Base-by-base conservation (phyloP, 1,140 invertebrate species). In the Bombus soroeensis region DNA sequence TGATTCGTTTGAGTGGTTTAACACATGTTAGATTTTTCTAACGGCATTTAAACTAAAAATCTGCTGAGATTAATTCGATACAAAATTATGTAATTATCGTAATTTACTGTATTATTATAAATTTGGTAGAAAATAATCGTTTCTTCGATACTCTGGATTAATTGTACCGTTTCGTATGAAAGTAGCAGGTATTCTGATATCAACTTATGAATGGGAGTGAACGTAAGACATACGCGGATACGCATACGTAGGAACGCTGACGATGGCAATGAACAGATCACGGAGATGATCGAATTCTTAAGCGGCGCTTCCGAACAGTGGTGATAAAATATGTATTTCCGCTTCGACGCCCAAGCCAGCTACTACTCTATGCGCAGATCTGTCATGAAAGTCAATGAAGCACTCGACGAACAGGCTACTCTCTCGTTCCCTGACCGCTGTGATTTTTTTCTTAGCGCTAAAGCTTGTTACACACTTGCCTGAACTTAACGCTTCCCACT, bases 311-410 rank as follows among this genome's bases (percentile, higher is more conserved):
- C 68, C 83, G 77, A 80, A 72, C 53, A 64, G n/a, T 53, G 68
- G 41, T 64, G 87, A 86, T 89, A 86, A 89, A 89, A 89, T 89
- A 88, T 89, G 83, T 81, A 89, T 89, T 89, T 85, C 73, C 74
- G 87, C 47, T 66, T 57, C 43, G 74, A 41, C 74, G 74, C 18
- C 9, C 62, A 66, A 78, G 47, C 39, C 47, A 32, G 57, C 57
- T 64, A 83, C 18, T 73, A n/a, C n/a, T n/a, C n/a, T n/a, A 77
- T 72, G 88, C 72, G 84, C 83, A 89, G 83, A 89, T 88, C 87
- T 88, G 62, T 79, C 83, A 89, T 89, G 88, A 89, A 89, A 89
- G 88, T 89, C 88, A 89, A 89, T 88, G 88, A 89, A 88, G 87
- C 78, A n/a, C 57, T 62, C 85, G 43, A 75, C 88, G 73, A 72